Conservation (phyloP, 92 coral and sea anemone genomes). For the Epizoanthus scotinus region DNA sequence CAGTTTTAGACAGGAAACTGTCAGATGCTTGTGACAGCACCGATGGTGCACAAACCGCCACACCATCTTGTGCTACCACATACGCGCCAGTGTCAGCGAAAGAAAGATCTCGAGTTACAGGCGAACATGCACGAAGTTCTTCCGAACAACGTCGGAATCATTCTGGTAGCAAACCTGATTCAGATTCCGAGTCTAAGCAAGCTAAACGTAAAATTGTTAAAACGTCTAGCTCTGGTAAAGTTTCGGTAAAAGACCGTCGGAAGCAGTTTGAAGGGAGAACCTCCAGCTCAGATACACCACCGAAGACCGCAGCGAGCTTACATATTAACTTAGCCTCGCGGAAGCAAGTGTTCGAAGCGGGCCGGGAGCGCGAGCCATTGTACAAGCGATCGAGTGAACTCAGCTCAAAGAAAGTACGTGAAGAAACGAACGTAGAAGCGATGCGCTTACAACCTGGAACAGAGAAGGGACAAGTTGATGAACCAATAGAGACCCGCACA, state of each 20-base stretch:
- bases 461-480: conserved; percentile 46
- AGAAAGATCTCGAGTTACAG: neutral
- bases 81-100: neutral
- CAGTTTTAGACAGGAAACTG: conserved; percentile 26
- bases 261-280: conserved; percentile 66
- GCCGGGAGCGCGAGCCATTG: conserved; percentile 39
- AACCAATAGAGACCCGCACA: neutral
- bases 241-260: conserved; percentile 85
- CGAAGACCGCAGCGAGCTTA: conserved; percentile 34
- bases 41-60: neutral
- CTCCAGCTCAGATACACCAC: conserved; percentile 22
- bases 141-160: neutral
- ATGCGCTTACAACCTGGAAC: conserved; percentile 44
- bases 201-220: conserved; percentile 20
- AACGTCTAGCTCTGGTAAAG: conserved; percentile 36
- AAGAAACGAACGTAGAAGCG: conserved; percentile 45
- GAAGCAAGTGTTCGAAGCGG: conserved; percentile 75
- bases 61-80: neutral
- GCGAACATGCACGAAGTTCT: neutral
- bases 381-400: conserved; percentile 67
- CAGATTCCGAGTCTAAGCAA: neutral
- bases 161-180: conserved; percentile 16
- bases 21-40: conserved; percentile 25
- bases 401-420: conserved; percentile 39
- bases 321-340: conserved; percentile 67